Evolutionary conservation across 2,113 vertebrate species (phyloP), one percentile per base, ranked within the genome.

Genomic region (Muscicapa adusta): DNA sequence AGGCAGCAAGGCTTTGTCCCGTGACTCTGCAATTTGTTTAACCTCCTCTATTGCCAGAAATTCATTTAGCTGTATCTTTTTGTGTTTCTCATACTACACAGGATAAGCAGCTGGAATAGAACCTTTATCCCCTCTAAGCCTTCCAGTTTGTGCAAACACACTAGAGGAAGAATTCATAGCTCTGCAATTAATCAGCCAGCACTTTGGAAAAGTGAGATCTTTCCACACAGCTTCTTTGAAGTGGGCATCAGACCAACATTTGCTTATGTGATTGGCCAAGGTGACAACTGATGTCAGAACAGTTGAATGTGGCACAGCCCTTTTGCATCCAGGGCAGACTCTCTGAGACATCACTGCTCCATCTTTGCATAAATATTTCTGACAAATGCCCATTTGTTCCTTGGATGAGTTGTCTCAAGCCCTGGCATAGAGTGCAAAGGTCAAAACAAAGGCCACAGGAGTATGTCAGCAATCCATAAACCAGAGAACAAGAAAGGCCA

Each of bases 351-450:
- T 72, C 61, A 42, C 28, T 94, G 62, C 50, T 93, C 45, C 82
- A 33, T 91, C 85, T 72, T 89, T 83, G 77, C 61, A 63, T 26
- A 93, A 66, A 51, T 71, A 68, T 78, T 91, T 75, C 66, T 77
- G 73, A 88, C 87, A 95, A 95, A 95, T 74, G 24, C 11, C 48
- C 26, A 15, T 87, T 93, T 89, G 84, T 76, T 95, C 40, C 74
- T 91, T 89, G 91, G 57, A 51, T 18, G 24, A 54, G 62, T 71
- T 81, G 38, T 95, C 77, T 80, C 73, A n/a, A 26, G 54, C 60
- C 67, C 57, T 70, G 65, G 13, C 34, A 57, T 10, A 14, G 38
- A 77, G 47, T 88, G 56, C 74, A 84, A 67, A 94, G 78, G 84
- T 92, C 74, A 92, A 88, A 96, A 72, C 19, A 15, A 87, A 96